Percentiles rank a stretch among this genome's conserved stretches.
These are phyloP conservation scores for Colletes gigas DNA, from an alignment of 1,140 invertebrate genomes.

Conservation along the genomic window DNA sequence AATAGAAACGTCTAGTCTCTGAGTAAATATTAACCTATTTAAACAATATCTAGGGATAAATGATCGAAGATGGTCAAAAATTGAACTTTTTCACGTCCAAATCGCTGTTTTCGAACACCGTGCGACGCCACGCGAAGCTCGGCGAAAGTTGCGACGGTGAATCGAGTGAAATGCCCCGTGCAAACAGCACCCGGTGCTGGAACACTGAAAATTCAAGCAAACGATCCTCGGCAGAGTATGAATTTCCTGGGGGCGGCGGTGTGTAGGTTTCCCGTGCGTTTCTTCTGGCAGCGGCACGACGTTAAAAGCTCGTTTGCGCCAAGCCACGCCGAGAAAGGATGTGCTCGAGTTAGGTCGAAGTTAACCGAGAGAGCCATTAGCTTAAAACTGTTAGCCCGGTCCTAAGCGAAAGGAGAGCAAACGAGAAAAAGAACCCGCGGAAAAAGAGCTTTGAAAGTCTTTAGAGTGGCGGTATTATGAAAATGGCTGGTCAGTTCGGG, in stretches of 20 bases:
- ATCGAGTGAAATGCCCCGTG: neutral
- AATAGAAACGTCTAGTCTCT: no score
- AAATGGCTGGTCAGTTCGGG: slow-evolving; percentile 51
- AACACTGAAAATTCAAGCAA: slow-evolving; percentile 25
- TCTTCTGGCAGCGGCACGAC: slow-evolving; percentile 32
- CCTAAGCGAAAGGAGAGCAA: slow-evolving; percentile 32
- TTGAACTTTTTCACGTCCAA: no score
- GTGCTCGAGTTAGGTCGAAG: slow-evolving; percentile 56
- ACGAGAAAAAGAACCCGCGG: slow-evolving; percentile 15
- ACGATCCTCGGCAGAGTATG: neutral
- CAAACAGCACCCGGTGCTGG: neutral
- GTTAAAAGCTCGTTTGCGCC: slow-evolving; percentile 73
- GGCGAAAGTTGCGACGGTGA: neutral
- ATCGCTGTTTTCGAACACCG: no score
- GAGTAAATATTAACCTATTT: no score
- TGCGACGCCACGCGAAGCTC: neutral
- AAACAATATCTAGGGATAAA: no score
- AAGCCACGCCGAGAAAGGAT: slow-evolving; percentile 46
- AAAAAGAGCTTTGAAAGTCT: slow-evolving; percentile 65
- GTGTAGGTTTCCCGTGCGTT: slow-evolving; percentile 16
- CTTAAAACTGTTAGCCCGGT: slow-evolving; percentile 67
- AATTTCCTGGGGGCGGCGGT: slow-evolving; percentile 8
- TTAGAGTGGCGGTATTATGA: slow-evolving; percentile 59
- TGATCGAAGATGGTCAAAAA: no score
- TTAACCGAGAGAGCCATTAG: slow-evolving; percentile 67